These are phyloP conservation scores for Parasteatoda lunata DNA, from an alignment of 2,888 invertebrate genomes.

Conservation along the genomic window DNA sequence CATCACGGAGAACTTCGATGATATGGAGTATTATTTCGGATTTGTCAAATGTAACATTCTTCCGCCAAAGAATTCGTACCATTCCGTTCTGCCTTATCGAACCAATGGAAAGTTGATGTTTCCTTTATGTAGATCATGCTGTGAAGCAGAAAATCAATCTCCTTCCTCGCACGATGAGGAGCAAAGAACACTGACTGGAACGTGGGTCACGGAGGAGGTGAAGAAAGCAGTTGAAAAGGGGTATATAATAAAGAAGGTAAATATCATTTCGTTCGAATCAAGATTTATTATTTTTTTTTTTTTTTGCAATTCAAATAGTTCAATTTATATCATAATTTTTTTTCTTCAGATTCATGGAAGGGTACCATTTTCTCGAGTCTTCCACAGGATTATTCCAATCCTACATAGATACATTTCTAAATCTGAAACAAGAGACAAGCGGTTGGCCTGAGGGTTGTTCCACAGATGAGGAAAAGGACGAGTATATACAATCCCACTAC, in stretches of 20 bases:
- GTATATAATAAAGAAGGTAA: background rate
- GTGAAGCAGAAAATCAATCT: background rate
- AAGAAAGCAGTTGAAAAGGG: background rate
- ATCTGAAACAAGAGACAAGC: background rate
- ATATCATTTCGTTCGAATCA: no score
- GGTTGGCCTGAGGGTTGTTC: background rate
- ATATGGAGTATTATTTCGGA: conserved; percentile 5
- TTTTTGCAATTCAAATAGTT: no score
- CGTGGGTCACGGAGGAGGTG: conserved; percentile 7
- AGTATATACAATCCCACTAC: background rate
- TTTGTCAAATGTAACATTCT: background rate
- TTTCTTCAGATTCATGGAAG: conserved; percentile 12
- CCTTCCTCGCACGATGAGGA: background rate
- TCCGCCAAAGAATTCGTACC: background rate
- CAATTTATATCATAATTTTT: no score
- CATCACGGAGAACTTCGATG: conserved; percentile 8
- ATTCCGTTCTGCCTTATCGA: background rate
- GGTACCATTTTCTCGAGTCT: background rate
- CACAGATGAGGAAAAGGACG: background rate
- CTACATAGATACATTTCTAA: conserved; percentile 2
- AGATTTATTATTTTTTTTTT: no score
- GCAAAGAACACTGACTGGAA: conserved; percentile 4
- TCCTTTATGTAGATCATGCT: background rate
- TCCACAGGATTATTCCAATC: background rate
- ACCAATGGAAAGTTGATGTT: conserved; percentile 13